Conservation (phyloP, 1,140 invertebrate species). For the Drosophila pachea region DNA sequence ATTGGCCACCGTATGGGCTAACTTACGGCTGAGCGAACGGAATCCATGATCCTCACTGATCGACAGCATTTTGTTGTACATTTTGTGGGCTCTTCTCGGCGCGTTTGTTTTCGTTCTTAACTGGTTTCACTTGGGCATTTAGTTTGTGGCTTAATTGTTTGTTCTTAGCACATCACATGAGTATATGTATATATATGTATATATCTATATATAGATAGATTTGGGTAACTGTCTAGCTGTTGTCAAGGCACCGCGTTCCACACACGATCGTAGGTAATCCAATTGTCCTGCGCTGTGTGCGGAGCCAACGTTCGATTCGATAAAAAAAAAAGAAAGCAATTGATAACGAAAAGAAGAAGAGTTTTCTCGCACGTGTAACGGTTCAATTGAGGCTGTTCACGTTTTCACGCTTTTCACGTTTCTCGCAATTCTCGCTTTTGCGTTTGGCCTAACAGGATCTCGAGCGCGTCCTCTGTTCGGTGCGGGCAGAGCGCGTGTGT, state of each 20-base stretch:
- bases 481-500: constrained; percentile 67
- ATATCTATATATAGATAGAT: background rate
- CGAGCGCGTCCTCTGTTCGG: constrained; percentile 36
- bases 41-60: constrained; percentile 79
- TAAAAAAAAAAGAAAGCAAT: constrained; percentile 12
- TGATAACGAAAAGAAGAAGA: background rate
- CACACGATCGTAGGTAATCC: constrained; percentile 75
- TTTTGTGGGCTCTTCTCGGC: constrained; percentile 20
- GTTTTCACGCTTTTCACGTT: constrained; percentile 1
- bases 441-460: constrained; percentile 42
- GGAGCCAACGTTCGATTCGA: constrained; percentile 5
- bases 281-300: constrained; percentile 63
- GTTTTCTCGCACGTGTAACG: constrained; percentile 41
- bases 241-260: constrained; percentile 48
- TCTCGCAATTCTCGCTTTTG: constrained; percentile 23
- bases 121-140: constrained; percentile 36
- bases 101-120: background rate
- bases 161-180: constrained; percentile 32
- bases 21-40: constrained; percentile 79
- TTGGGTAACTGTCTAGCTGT: background rate
- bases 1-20: background rate
- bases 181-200: background rate
- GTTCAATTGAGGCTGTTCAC: constrained; percentile 5
- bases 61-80: constrained; percentile 78
- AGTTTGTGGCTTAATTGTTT: constrained; percentile 17